These are phyloP conservation scores for Andrena chrysosceles DNA, from an alignment of 2,888 invertebrate species.

Conservation along the genomic window DNA sequence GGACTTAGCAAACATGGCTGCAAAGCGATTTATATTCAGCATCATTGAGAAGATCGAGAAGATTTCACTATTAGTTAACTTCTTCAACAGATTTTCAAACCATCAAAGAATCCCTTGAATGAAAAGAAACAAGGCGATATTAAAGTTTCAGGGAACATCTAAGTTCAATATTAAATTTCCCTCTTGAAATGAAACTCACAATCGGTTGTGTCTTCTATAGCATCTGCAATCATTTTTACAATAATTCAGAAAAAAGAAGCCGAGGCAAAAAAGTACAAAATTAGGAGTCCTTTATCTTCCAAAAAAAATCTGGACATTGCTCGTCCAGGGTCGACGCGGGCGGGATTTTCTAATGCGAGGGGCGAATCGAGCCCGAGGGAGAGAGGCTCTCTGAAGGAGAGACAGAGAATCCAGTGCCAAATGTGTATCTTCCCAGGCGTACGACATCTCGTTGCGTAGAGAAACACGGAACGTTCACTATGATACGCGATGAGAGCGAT, in stretches of 20 bases:
- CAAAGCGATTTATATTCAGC: no score
- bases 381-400: slow-evolving; percentile 26
- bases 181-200: no score
- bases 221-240: not conserved
- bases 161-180: not conserved
- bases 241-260: not conserved
- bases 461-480: slow-evolving; percentile 46
- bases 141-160: not conserved
- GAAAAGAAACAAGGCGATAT: not conserved
- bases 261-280: not conserved
- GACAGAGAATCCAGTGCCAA: slow-evolving; percentile 76
- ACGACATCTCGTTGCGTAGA: slow-evolving; percentile 55
- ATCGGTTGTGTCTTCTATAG: no score
- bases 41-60: no score
- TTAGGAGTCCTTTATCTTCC: not conserved
- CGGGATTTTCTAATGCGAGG: slow-evolving; percentile 17
- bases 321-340: slow-evolving; percentile 23
- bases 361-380: slow-evolving; percentile 42
- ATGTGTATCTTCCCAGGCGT: slow-evolving; percentile 73
- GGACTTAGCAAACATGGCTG: not conserved
- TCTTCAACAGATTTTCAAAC: no score
- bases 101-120: not conserved
- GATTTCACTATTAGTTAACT: no score
- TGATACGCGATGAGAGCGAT: slow-evolving; percentile 66
- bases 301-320: slow-evolving; percentile 4